A percentile compares a stretch with the other conserved stretches of the same genome.
Evolutionary conservation across 1,140 invertebrate species (phyloP).

Genomic region (Galleria mellonella): DNA sequence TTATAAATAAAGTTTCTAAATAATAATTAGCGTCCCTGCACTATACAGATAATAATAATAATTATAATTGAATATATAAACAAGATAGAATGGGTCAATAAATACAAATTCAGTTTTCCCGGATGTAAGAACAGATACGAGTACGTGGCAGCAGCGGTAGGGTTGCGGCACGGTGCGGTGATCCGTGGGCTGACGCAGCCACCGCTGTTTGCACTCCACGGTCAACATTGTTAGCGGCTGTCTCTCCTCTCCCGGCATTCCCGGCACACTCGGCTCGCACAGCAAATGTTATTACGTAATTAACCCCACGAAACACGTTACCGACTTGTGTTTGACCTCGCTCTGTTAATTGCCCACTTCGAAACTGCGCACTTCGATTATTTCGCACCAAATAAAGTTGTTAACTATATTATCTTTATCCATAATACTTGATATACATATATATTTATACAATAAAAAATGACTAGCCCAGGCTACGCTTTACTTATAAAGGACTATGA

Average conservation of each 20-base stretch:
- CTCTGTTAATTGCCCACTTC: slow-evolving; percentile 39
- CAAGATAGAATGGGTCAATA: too few relatives aligned
- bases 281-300: slow-evolving; percentile 66
- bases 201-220: slow-evolving; percentile 48
- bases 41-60: too few relatives aligned
- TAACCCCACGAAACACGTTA: slow-evolving; percentile 42
- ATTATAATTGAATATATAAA: too few relatives aligned
- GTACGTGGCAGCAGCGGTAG: slow-evolving; percentile 24
- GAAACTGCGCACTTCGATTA: slow-evolving; percentile 18
- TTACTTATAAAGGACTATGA: too few relatives aligned
- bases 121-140: too few relatives aligned
- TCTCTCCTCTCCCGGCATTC: slow-evolving; percentile 13
- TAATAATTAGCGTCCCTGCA: too few relatives aligned
- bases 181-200: slow-evolving; percentile 47
- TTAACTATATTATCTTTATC: background rate
- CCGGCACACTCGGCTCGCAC: slow-evolving; percentile 1
- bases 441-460: too few relatives aligned
- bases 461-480: too few relatives aligned
- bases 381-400: slow-evolving; percentile 1
- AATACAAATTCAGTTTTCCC: too few relatives aligned
- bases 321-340: slow-evolving; percentile 30
- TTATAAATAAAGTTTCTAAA: too few relatives aligned
- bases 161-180: slow-evolving; percentile 32
- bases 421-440: too few relatives aligned
- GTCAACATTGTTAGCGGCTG: slow-evolving; percentile 66